phyloP scores from a whole-genome alignment of 2,113 vertebrate species.

The Nannospalax galili region DNA sequence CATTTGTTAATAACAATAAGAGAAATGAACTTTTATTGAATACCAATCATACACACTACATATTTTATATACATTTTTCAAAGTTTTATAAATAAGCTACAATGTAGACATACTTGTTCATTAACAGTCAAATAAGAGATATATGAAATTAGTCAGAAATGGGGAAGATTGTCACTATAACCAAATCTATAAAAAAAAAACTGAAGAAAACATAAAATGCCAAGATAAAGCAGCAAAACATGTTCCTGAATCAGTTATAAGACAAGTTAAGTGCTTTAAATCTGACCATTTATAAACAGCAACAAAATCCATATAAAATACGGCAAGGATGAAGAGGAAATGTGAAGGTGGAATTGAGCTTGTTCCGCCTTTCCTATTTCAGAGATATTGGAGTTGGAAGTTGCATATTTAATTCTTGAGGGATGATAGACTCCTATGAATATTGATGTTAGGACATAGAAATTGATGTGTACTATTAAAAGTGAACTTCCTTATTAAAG shows the following conservation, averaged over 20 bases:
- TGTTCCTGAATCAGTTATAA: not conserved
- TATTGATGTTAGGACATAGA: slow-evolving; percentile 18
- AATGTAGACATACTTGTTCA: not conserved
- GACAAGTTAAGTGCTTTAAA: not conserved
- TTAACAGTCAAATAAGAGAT: not conserved
- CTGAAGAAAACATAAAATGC: not conserved
- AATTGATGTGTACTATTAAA: slow-evolving; percentile 3
- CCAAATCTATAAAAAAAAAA: slow-evolving; percentile 31
- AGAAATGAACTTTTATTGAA: not conserved
- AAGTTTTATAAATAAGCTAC: slow-evolving; percentile 9
- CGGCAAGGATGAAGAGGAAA: not conserved
- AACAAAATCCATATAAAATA: not conserved
- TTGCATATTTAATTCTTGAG: slow-evolving; percentile 7
- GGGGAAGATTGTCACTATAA: not conserved
- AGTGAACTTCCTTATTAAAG: not conserved
- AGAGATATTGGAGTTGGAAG: not conserved
- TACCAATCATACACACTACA: not conserved
- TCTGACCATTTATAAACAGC: not conserved
- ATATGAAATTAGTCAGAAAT: not conserved
- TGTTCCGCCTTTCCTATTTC: slow-evolving; percentile 19
- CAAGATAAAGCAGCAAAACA: not conserved
- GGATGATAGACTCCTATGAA: not conserved
- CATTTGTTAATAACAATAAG: not conserved
- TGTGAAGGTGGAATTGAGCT: not conserved
- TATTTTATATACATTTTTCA: not conserved